These are phyloP conservation scores for Bufotes viridis DNA, from an alignment of 2,797 vertebrate species.

Conservation along the genomic window DNA sequence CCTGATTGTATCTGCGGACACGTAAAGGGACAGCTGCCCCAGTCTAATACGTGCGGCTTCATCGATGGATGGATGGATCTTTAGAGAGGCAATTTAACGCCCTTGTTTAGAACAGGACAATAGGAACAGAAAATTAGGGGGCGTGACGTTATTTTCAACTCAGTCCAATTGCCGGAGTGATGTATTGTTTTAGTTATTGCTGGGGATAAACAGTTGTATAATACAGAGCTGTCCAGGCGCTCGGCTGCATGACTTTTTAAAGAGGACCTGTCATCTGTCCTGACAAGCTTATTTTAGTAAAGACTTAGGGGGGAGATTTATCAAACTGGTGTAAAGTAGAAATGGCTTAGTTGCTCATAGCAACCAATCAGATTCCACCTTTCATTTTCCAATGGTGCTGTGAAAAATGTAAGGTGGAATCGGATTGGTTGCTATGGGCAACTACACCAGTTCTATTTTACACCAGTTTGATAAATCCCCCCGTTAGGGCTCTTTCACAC, in stretches of 20 bases:
- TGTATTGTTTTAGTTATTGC: conserved; percentile 24
- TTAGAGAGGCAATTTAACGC: neutral
- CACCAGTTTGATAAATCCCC: too few species aligned
- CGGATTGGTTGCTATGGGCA: too few species aligned
- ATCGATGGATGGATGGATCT: neutral
- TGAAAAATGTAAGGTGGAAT: too few species aligned
- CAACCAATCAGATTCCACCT: too few species aligned
- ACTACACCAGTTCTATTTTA: too few species aligned
- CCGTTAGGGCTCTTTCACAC: too few species aligned
- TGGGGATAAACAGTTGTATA: conserved; percentile 14
- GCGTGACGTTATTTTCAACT: neutral
- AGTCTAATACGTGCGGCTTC: neutral
- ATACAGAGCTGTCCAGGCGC: neutral
- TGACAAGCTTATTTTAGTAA: neutral
- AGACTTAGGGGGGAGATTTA: neutral
- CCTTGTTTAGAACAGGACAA: neutral
- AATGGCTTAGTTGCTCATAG: too few species aligned
- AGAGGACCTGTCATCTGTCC: too few species aligned
- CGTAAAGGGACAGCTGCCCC: conserved; percentile 28
- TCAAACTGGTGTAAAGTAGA: too few species aligned
- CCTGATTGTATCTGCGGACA: conserved; percentile 28
- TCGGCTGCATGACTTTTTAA: neutral
- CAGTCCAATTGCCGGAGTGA: neutral
- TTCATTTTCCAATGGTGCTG: too few species aligned
- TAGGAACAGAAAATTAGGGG: neutral